A percentile compares a stretch with the other conserved stretches of the same genome.
These are phyloP conservation scores for Kuschelorhynchus macadamiae DNA, from an alignment of 2,888 invertebrate species.

Conservation along the genomic window DNA sequence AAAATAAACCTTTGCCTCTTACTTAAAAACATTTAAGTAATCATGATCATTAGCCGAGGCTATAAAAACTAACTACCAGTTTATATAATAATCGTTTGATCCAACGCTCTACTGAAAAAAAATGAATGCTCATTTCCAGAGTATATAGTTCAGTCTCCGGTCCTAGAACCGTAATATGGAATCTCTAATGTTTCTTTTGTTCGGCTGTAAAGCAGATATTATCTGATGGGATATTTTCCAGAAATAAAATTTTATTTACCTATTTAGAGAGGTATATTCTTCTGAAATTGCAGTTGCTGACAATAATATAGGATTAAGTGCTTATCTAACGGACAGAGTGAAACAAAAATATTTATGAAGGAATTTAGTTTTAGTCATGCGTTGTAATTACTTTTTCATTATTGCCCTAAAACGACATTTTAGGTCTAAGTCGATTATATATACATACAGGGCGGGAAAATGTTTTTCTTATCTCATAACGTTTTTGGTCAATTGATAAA, in stretches of 20 bases:
- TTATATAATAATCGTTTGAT: not conserved
- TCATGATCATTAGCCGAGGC: no score
- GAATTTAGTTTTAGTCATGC: no score
- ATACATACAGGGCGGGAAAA: no score
- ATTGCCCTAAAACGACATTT: no score
- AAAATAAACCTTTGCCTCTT: no score
- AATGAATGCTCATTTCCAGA: not conserved
- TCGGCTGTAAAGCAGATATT: not conserved
- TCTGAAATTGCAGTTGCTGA: not conserved
- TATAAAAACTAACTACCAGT: not conserved
- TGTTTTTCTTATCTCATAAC: no score
- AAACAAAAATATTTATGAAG: no score
- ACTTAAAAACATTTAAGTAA: not conserved
- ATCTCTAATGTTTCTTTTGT: not conserved
- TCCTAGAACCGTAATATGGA: not conserved
- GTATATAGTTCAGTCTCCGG: conserved; percentile 1
- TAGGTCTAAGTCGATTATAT: no score
- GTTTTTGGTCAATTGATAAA: no score
- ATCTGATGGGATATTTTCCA: not conserved
- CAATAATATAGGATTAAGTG: not conserved
- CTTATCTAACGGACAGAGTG: not conserved
- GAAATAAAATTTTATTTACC: not conserved
- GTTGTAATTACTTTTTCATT: no score
- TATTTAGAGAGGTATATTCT: not conserved
- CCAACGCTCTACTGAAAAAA: not conserved